phyloP scores from a whole-genome alignment of 2,888 invertebrate species.

The Chouioia cunea region DNA sequence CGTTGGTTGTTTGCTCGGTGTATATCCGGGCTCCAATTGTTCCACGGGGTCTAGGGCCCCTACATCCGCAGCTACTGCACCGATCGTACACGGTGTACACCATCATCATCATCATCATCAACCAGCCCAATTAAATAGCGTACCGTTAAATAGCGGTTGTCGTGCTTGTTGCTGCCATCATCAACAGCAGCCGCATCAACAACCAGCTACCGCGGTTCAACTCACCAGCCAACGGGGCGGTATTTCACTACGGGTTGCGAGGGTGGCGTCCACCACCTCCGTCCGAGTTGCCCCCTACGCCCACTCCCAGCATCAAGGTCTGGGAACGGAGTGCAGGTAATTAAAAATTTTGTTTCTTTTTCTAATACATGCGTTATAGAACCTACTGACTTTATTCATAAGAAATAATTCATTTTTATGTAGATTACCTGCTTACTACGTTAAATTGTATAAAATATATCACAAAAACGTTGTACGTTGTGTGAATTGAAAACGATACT shows the following conservation, averaged over 20 bases:
- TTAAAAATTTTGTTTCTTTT: too few species aligned
- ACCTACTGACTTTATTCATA: too few species aligned
- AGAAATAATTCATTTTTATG: too few species aligned
- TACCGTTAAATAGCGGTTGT: too few species aligned
- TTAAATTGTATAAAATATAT: too few species aligned
- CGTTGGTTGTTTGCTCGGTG: conserved; percentile 67
- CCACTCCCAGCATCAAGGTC: conserved; percentile 67
- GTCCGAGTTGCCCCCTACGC: conserved; percentile 69
- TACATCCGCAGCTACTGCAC: conserved; percentile 48
- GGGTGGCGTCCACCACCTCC: conserved; percentile 70
- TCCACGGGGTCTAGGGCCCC: conserved; percentile 62
- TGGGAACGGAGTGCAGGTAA: conserved; percentile 69
- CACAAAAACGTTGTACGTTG: too few species aligned
- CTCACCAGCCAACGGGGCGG: conserved; percentile 67
- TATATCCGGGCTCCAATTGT: conserved; percentile 62
- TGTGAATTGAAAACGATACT: too few species aligned
- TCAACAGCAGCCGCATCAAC: conserved; percentile 50
- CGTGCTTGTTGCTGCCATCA: conserved; percentile 51
- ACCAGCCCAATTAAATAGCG: conserved; percentile 50
- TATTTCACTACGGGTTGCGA: conserved; percentile 68
- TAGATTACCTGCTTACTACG: too few species aligned
- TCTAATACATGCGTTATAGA: too few species aligned
- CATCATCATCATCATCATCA: conserved; percentile 22
- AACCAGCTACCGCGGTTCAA: conserved; percentile 60
- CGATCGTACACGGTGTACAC: conserved; percentile 34